phyloP scores from a whole-genome alignment of 1,140 invertebrate genomes.

The Sitobion miscanthi region DNA sequence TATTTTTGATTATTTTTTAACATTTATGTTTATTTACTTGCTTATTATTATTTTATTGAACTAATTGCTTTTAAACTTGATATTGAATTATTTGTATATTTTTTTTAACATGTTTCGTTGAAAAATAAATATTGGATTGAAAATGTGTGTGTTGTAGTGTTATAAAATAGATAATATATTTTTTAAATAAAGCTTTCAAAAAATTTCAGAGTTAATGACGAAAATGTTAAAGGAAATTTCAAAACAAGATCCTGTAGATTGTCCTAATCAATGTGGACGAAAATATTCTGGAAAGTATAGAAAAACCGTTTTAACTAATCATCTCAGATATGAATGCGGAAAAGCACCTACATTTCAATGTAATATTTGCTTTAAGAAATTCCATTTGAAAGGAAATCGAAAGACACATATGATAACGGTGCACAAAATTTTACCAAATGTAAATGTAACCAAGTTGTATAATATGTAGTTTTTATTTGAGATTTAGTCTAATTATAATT shows the following conservation, averaged over 20 bases:
- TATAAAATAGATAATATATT: not conserved
- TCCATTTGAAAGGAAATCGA: conserved; percentile 73
- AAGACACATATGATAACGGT: conserved; percentile 63
- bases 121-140: not conserved
- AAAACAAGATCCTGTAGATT: conserved; percentile 38
- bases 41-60: not conserved
- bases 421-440: conserved; percentile 46
- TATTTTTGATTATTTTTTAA: not conserved
- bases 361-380: conserved; percentile 74
- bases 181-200: not conserved
- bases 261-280: conserved; percentile 58
- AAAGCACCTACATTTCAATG: conserved; percentile 65
- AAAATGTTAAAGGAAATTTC: conserved; percentile 29
- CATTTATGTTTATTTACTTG: not conserved
- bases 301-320: conserved; percentile 63
- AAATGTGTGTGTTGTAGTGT: not conserved
- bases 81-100: not conserved
- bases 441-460: not conserved
- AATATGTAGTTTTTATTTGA: not conserved
- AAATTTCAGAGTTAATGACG: not conserved
- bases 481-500: not conserved
- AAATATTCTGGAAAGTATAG: conserved; percentile 67
- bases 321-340: conserved; percentile 72
- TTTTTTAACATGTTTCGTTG: not conserved
- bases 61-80: not conserved